phyloP scores from a whole-genome alignment of 35 echinoderm and acorn worm genomes.

The Apostichopus californicus region DNA sequence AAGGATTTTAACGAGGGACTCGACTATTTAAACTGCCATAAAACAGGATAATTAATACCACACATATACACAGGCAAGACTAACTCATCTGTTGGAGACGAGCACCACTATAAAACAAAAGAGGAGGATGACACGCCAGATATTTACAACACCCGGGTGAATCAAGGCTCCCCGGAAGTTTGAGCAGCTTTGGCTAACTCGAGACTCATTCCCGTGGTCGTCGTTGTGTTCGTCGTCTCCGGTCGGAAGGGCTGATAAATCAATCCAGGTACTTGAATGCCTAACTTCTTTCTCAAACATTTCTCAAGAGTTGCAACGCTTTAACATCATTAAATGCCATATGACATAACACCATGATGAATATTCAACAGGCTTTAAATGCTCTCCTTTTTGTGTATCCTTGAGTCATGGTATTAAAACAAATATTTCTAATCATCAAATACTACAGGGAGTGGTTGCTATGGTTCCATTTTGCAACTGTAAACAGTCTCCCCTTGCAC shows the following conservation, averaged over 20 bases:
- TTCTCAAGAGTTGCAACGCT: too few relatives aligned
- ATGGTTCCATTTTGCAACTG: too few relatives aligned
- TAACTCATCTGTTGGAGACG: background rate
- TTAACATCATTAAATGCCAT: too few relatives aligned
- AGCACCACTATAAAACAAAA: background rate
- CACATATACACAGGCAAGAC: background rate
- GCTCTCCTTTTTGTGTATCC: too few relatives aligned
- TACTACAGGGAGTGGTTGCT: too few relatives aligned
- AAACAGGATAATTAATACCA: constrained; percentile 13
- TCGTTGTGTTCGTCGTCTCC: background rate
- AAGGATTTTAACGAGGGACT: constrained; percentile 12
- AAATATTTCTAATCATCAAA: too few relatives aligned
- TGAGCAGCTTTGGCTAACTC: background rate
- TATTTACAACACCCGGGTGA: background rate
- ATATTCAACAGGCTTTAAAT: too few relatives aligned
- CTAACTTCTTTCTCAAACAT: too few relatives aligned
- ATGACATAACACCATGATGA: too few relatives aligned
- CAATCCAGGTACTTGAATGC: background rate
- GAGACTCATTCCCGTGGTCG: background rate
- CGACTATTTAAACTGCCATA: constrained; percentile 14
- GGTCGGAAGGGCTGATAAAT: background rate
- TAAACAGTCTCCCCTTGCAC: too few relatives aligned
- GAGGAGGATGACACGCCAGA: background rate
- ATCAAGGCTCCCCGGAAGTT: background rate
- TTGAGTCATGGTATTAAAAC: too few relatives aligned